Conservation (phyloP, 1,140 invertebrate genomes). For the Arion vulgaris region DNA sequence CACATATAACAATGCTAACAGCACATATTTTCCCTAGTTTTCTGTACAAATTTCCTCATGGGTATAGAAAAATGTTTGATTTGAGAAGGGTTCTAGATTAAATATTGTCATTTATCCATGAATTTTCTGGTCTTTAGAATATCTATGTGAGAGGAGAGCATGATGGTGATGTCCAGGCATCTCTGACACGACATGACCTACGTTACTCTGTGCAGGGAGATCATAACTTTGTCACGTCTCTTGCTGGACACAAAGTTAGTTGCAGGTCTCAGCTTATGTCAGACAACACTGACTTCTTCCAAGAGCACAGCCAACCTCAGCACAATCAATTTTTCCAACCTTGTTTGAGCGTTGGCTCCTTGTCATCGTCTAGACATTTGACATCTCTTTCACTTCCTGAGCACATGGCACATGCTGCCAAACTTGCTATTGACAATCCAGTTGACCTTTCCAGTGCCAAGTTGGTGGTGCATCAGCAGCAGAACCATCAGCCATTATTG, state of each 20-base stretch:
- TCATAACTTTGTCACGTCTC: slow-evolving; percentile 41
- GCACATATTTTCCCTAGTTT: too few species aligned
- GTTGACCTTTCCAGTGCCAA: slow-evolving; percentile 60
- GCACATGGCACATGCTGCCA: slow-evolving; percentile 58
- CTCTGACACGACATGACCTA: slow-evolving; percentile 46
- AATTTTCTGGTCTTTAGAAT: slow-evolving; percentile 4
- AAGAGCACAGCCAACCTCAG: slow-evolving; percentile 14
- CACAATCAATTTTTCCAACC: slow-evolving; percentile 12
- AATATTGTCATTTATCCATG: background rate
- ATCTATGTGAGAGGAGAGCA: slow-evolving; percentile 31
- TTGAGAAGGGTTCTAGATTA: too few species aligned
- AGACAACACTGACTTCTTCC: slow-evolving; percentile 20
- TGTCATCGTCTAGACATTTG: background rate
- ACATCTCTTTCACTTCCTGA: background rate
- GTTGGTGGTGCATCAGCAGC: slow-evolving; percentile 49
- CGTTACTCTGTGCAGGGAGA: slow-evolving; percentile 47
- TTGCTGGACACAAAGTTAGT: slow-evolving; percentile 42
- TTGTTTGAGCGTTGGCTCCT: background rate
- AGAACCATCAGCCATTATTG: slow-evolving; percentile 47
- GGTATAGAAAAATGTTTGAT: too few species aligned
- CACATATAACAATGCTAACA: too few species aligned
- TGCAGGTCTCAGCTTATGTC: slow-evolving; percentile 42
- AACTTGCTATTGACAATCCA: slow-evolving; percentile 53
- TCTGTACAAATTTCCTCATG: too few species aligned
- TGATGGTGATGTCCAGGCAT: slow-evolving; percentile 29